Evolutionary conservation across 1,140 invertebrate species (phyloP).

Genomic region (Onthophagus taurus): DNA sequence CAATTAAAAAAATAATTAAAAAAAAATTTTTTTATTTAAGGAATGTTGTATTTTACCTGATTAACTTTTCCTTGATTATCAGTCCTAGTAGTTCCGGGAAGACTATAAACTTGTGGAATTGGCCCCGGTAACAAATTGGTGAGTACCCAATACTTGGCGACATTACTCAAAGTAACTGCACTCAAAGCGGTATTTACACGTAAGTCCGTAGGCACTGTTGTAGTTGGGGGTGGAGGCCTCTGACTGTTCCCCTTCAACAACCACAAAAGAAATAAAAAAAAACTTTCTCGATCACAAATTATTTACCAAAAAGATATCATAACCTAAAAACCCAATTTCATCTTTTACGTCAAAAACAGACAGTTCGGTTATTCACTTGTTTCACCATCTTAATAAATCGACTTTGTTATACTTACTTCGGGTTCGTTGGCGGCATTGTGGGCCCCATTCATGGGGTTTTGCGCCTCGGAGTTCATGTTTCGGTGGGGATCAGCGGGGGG

Average conservation of each 20-base stretch:
- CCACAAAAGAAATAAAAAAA: background rate
- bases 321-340: background rate
- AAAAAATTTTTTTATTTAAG: constrained; percentile 3
- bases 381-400: background rate
- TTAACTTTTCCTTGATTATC: constrained; percentile 48
- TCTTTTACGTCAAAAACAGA: background rate
- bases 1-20: background rate
- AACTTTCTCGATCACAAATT: background rate
- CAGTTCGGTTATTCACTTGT: background rate
- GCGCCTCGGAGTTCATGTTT: constrained; percentile 45
- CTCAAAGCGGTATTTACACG: constrained; percentile 50
- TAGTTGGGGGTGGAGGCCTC: constrained; percentile 31
- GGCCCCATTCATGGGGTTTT: constrained; percentile 43
- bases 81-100: constrained; percentile 42
- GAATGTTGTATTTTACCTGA: constrained; percentile 37
- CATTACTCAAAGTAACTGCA: constrained; percentile 48
- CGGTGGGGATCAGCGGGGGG: constrained; percentile 23
- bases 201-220: constrained; percentile 47
- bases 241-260: constrained; percentile 22
- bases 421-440: constrained; percentile 42
- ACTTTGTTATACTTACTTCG: constrained; percentile 37
- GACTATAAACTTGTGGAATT: constrained; percentile 50
- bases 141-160: constrained; percentile 57
- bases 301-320: background rate
- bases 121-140: constrained; percentile 54